Evolutionary conservation across 2,888 invertebrate genomes (phyloP), one percentile per base, ranked within the genome.

Genomic region (Alloplasta piceator): DNA sequence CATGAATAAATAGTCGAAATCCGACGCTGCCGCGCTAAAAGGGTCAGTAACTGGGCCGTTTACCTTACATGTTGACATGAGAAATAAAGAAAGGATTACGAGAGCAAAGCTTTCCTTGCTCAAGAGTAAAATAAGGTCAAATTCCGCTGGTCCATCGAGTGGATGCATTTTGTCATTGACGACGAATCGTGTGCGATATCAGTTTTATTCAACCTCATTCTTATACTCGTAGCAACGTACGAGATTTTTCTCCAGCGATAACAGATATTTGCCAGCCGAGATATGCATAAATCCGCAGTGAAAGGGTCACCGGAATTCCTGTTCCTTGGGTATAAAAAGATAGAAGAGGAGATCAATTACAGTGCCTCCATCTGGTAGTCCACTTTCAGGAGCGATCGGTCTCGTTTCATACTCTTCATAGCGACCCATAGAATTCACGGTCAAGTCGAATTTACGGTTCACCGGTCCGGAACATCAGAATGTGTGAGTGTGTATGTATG

Each of bases 241-340:
- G 41, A 50, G 10, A 6, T 46, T 43, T 48, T n/a, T 43, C 43
- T 43, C 38, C 39, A 39, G 10, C 60, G 26, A 12, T 41, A 39
- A 14, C 38, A 6, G 39, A 10, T 56, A 56, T 67, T 38, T 64
- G 46, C 38, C 43, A 36, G 10, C 14, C 46, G 48, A 48, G 26
- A 26, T 26, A 26, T 26, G 26, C 26, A 26, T 26, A 26, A 26
- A 26, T 26, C 26, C 55, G 78, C 7, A 39, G 52, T 26, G 41
- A 14, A 58, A 67, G 60, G 67, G 38, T 61, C 56, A 50, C 12
- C 14, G 58, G 14, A 71, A 66, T 60, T 26, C 12, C 16, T 16
- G n/a, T 61, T 52, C 41, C 48, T 60, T 12, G 16, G 71, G 38
- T 58, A 46, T 16, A 26, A 26, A 36, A 7, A 43, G 68, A 50